Base-by-base conservation (phyloP, 2,888 invertebrate species). In the Tachina grossa region DNA sequence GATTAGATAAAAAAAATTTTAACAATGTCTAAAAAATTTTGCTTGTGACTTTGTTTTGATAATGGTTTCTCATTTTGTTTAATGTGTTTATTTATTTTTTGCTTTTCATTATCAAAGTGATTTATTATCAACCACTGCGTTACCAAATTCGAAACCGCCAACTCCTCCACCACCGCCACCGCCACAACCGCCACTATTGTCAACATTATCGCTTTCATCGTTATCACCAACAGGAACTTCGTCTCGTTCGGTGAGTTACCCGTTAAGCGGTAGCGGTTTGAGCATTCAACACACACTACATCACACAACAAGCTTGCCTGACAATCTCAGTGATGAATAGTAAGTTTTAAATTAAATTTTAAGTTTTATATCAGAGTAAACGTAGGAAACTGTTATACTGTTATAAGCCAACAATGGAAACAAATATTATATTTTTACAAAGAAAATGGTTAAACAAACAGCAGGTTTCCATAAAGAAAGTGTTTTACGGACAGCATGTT, bases 311-410 rank as follows among this genome's bases (percentile, higher is more conserved):
- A 89, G 89, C 69, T 55, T 83, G 16, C 88, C 89, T 19, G 91
- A 91, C 72, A 89, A 89, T 53, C 76, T 91, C 82, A 88, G 89
- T 85, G 91, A 91, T 88, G 91, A 91, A 89, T 91, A 91, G 91
- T 91, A 91, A 91, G 91, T 91, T 77, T 51, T 22, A 63, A 41
- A 16, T 9, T 1, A 68, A 31, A 55, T 47, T 45, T 57, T 39
- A 49, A 19, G 51, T 19, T n/a, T 39, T 39, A n/a, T 2, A 39
- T 8, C 14, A 14, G 22, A 1, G 31, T 45, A 10, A 65, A 0
- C 13, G 43, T 31, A 68, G 14, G 39, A 55, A 55, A 55, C 43
- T 55, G 22, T 71, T 55, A 55, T 45, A 71, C 43, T 13, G 1
- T 0, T 3, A 31, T 31, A 31, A 31, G 2, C 3, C 31, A 31